Conservation (phyloP, 2,888 invertebrate species). For the Psylliodes chrysocephalus region DNA sequence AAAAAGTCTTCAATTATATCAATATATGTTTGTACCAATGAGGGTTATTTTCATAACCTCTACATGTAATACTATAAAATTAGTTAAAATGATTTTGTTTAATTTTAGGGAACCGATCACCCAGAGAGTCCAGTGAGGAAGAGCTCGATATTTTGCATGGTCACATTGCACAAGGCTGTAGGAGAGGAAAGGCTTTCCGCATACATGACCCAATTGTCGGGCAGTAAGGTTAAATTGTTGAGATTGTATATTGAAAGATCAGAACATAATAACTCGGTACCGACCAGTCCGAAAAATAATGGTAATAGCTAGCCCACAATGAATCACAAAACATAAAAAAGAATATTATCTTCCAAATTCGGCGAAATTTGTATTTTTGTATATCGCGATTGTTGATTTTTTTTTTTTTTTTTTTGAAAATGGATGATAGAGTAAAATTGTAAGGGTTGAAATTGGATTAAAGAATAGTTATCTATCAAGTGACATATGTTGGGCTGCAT, state of each 20-base stretch:
- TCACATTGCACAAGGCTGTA: conserved; percentile 88
- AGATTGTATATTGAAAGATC: conserved; percentile 81
- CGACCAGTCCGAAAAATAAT: conserved; percentile 63
- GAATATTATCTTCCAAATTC: conserved; percentile 11
- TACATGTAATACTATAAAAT: too few species aligned
- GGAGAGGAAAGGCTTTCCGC: conserved; percentile 88
- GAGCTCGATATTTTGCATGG: conserved; percentile 97
- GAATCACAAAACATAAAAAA: neutral
- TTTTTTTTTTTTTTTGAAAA: neutral
- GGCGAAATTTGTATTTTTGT: conserved; percentile 2
- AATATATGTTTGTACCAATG: too few species aligned
- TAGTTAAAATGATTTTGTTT: too few species aligned
- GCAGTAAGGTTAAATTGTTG: conserved; percentile 89
- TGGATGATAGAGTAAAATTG: neutral
- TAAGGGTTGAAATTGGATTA: too few species aligned
- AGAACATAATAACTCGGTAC: conserved; percentile 64
- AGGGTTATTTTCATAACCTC: too few species aligned
- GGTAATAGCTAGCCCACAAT: conserved; percentile 30
- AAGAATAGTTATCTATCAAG: neutral
- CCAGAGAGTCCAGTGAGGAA: conserved; percentile 92
- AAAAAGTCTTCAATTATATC: too few species aligned
- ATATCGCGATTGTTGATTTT: neutral
- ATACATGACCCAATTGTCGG: conserved; percentile 82
- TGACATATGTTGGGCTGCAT: neutral
- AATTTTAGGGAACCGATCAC: conserved; percentile 86